phyloP scores from a whole-genome alignment of 2,888 invertebrate species.

The Meloe dianella region DNA sequence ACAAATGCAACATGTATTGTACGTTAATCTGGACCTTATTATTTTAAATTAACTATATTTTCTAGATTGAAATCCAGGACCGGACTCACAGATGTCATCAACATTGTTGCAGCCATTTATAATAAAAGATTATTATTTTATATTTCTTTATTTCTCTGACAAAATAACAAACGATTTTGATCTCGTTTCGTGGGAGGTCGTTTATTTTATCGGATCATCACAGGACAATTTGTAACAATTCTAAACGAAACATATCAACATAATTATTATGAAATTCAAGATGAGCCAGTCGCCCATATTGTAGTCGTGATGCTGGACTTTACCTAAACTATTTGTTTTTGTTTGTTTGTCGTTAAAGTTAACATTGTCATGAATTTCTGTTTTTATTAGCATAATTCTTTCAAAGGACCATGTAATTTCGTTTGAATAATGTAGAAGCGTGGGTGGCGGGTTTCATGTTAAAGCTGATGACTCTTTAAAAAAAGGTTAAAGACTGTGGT shows the following conservation, averaged over 20 bases:
- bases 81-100: constrained; percentile 11
- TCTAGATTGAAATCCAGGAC: constrained; percentile 23
- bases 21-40: constrained; percentile 36
- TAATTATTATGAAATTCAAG: constrained; percentile 30
- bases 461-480: neutral
- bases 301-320: neutral
- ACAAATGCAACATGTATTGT: constrained; percentile 38
- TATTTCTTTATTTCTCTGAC: neutral
- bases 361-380: constrained; percentile 4
- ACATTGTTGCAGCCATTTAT: neutral
- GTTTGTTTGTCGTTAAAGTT: neutral
- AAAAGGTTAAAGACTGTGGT: neutral
- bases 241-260: constrained; percentile 18
- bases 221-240: constrained; percentile 37
- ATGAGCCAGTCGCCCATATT: constrained; percentile 15
- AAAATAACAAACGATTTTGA: constrained; percentile 1
- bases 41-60: constrained; percentile 44
- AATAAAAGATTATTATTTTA: neutral
- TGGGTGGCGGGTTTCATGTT: constrained; percentile 1
- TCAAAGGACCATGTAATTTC: neutral
- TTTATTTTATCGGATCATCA: constrained; percentile 40
- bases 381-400: constrained; percentile 11
- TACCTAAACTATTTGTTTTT: neutral
- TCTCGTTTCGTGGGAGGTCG: constrained; percentile 41
- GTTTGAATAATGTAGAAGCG: neutral